Conservation (phyloP, 2,888 invertebrate species). For the Dioctria rufipes region DNA sequence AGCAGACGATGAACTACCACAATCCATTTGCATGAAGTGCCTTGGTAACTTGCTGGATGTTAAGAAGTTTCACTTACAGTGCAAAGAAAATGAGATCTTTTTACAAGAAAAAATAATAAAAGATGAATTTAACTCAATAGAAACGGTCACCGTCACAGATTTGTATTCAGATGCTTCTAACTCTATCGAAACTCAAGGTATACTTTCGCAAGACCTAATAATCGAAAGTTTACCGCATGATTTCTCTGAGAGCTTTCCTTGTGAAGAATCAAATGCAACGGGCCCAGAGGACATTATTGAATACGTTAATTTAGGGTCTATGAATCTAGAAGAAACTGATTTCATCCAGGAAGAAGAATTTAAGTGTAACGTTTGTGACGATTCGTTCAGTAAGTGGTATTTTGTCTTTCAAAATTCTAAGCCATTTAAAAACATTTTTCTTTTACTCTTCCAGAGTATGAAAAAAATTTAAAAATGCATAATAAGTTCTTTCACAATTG, state of each 20-base stretch:
- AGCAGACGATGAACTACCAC: slow-evolving; percentile 41
- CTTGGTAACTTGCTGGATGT: slow-evolving; percentile 31
- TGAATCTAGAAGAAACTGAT: background rate
- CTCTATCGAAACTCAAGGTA: background rate
- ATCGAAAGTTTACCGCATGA: background rate
- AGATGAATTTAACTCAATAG: background rate
- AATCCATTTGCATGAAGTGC: slow-evolving; percentile 47
- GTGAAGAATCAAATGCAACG: background rate
- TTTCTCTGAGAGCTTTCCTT: background rate
- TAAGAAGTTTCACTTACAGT: slow-evolving; percentile 39
- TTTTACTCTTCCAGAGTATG: slow-evolving; percentile 20
- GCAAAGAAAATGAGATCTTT: slow-evolving; percentile 29
- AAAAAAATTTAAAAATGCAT: slow-evolving; percentile 39
- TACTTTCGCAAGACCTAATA: background rate
- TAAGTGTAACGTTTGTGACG: slow-evolving; percentile 23
- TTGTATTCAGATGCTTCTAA: background rate
- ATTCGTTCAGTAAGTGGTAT: slow-evolving; percentile 35
- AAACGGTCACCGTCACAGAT: background rate
- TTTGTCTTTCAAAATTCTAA: background rate
- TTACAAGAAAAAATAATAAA: background rate
- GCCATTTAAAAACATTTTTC: background rate
- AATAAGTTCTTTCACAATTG: background rate
- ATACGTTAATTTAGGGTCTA: background rate
- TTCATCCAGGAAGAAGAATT: background rate
- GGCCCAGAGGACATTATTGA: slow-evolving; percentile 21